Percentiles rank a stretch among this genome's conserved stretches.
Evolutionary conservation across 2,888 invertebrate genomes (phyloP).

Genomic region (Melieria picta): DNA sequence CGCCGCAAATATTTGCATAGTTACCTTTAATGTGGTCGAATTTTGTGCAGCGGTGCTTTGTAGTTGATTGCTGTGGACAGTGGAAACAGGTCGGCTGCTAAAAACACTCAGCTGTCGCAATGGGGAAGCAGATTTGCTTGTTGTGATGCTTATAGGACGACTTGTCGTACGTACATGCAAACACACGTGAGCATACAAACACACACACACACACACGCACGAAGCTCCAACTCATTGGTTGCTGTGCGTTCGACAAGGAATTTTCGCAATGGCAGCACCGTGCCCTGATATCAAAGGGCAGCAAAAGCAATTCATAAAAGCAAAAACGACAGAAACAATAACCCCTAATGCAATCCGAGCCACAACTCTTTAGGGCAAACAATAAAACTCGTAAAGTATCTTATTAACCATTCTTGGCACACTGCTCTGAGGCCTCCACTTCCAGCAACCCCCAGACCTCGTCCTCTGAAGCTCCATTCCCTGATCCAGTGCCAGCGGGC

Average conservation of each 20-base stretch:
- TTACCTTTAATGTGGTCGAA: conserved; percentile 63
- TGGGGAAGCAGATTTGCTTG: conserved; percentile 26
- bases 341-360: too few relatives aligned
- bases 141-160: too few relatives aligned
- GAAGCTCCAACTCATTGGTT: too few relatives aligned
- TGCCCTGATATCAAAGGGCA: too few relatives aligned
- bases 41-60: conserved; percentile 30
- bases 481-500: conserved; percentile 5
- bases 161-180: too few relatives aligned
- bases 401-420: conserved; percentile 59
- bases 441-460: neutral
- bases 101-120: neutral
- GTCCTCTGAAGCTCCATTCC: neutral
- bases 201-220: too few relatives aligned
- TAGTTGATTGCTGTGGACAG: neutral
- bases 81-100: too few relatives aligned
- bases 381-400: conserved; percentile 58
- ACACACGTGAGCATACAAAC: too few relatives aligned
- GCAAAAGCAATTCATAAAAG: too few relatives aligned
- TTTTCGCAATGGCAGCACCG: too few relatives aligned
- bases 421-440: conserved; percentile 21
- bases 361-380: conserved; percentile 47
- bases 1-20: conserved; percentile 62
- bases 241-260: too few relatives aligned
- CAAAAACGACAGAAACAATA: too few relatives aligned